Percentiles rank a stretch among this genome's conserved stretches.
These are phyloP conservation scores for Diaprepes abbreviatus DNA, from an alignment of 2,888 invertebrate genomes.

Conservation along the genomic window DNA sequence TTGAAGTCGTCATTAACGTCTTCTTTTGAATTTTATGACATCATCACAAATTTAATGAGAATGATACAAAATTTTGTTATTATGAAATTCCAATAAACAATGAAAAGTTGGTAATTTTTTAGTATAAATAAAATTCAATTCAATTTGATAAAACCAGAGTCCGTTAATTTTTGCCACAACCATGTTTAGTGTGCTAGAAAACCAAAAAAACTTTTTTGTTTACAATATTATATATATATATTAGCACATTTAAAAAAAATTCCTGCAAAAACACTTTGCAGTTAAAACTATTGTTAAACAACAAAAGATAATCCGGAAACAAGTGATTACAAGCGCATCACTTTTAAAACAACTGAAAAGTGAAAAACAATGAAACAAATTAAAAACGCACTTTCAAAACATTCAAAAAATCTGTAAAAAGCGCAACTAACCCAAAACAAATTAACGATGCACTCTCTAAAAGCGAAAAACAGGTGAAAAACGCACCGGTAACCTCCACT, in stretches of 20 bases:
- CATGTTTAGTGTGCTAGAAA: not conserved
- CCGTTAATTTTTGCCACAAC: not conserved
- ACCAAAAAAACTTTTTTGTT: not conserved
- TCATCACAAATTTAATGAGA: too few relatives aligned
- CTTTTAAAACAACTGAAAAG: slow-evolving; percentile 13
- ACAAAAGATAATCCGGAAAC: slow-evolving; percentile 9
- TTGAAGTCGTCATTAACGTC: too few relatives aligned
- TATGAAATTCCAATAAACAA: too few relatives aligned
- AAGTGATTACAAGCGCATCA: slow-evolving; percentile 2
- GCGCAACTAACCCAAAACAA: slow-evolving; percentile 26
- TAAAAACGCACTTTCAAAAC: slow-evolving; percentile 20
- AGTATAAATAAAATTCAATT: too few relatives aligned
- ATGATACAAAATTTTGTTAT: too few relatives aligned
- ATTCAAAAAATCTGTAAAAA: slow-evolving; percentile 1
- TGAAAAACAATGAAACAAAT: not conserved
- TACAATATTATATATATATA: not conserved
- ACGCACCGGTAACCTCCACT: slow-evolving; percentile 29
- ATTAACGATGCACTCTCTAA: slow-evolving; percentile 15
- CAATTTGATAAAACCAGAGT: too few relatives aligned
- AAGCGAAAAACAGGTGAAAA: slow-evolving; percentile 33
- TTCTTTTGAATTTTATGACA: too few relatives aligned
- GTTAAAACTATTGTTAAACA: not conserved
- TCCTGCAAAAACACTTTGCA: slow-evolving; percentile 3
- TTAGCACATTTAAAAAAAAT: not conserved
- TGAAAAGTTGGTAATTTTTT: too few relatives aligned